phyloP scores from a whole-genome alignment of 2,113 vertebrate species.

The Neodontobutis hainanensis region DNA sequence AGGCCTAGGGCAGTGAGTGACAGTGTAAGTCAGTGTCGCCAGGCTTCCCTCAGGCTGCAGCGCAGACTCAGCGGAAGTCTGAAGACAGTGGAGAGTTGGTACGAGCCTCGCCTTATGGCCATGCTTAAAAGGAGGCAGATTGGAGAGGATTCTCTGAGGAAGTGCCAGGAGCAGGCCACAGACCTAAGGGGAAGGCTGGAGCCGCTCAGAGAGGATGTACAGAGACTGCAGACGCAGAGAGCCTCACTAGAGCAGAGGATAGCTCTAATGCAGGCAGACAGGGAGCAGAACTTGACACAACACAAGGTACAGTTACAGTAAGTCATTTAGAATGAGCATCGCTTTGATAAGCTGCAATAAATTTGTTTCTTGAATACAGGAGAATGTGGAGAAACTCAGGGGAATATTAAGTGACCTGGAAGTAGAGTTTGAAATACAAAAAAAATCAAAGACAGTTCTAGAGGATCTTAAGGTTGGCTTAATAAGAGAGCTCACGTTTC shows the following conservation, averaged over 20 bases:
- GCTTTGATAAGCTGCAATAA: neutral
- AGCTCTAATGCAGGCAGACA: conserved; percentile 79
- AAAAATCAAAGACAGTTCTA: conserved; percentile 81
- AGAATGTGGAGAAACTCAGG: conserved; percentile 82
- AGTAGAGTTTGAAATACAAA: conserved; percentile 82
- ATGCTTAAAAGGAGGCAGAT: conserved; percentile 82
- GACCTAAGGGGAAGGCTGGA: conserved; percentile 79
- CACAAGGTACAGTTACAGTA: conserved; percentile 79
- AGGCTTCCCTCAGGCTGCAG: conserved; percentile 83
- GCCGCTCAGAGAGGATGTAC: conserved; percentile 80
- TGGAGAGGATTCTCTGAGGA: conserved; percentile 81
- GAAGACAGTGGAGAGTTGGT: conserved; percentile 83
- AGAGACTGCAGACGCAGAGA: conserved; percentile 80
- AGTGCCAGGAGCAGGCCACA: conserved; percentile 78
- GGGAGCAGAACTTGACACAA: conserved; percentile 79
- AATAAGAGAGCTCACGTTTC: conserved; percentile 80
- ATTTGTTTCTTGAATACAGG: conserved; percentile 68
- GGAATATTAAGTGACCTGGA: conserved; percentile 81
- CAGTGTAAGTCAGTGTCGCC: conserved; percentile 80
- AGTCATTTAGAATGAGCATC: neutral
- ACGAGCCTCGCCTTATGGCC: conserved; percentile 84
- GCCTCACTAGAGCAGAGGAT: conserved; percentile 83
- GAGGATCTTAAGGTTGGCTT: conserved; percentile 81
- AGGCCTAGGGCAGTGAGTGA: conserved; percentile 79
- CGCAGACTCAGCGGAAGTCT: conserved; percentile 81